A percentile compares a stretch with the other conserved stretches of the same genome.
These are phyloP conservation scores for Probosciger aterrimus DNA, from an alignment of 2,113 vertebrate species.

Conservation along the genomic window DNA sequence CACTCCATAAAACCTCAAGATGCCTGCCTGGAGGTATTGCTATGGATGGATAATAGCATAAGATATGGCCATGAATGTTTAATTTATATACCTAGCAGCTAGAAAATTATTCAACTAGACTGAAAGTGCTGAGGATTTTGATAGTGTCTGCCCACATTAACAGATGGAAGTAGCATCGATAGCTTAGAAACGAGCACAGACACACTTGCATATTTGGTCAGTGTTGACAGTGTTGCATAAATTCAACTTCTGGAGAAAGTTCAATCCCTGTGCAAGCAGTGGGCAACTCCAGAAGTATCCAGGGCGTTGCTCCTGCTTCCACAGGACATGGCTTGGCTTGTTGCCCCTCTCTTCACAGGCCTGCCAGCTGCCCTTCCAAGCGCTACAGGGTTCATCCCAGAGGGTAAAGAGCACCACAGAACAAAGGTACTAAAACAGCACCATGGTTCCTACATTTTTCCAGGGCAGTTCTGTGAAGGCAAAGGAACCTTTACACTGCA, in stretches of 20 bases:
- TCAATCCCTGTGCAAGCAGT: not conserved
- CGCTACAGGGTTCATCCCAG: not conserved
- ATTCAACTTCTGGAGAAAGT: not conserved
- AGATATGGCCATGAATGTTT: constrained; percentile 13
- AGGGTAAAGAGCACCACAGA: not conserved
- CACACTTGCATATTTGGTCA: not conserved
- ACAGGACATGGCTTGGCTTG: not conserved
- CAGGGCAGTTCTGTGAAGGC: not conserved
- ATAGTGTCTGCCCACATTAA: constrained; percentile 29
- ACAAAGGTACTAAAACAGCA: not conserved
- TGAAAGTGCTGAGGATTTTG: constrained; percentile 40
- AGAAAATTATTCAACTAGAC: constrained; percentile 52
- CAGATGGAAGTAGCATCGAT: constrained; percentile 15
- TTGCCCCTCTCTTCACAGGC: not conserved
- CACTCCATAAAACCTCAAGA: constrained; percentile 5
- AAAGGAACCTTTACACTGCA: not conserved
- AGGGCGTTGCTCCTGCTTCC: not conserved
- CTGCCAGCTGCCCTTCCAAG: not conserved
- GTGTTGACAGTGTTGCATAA: not conserved
- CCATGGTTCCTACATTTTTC: not conserved
- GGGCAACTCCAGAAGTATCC: not conserved
- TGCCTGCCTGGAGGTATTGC: not conserved
- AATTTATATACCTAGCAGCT: constrained; percentile 46
- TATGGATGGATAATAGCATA: constrained; percentile 8
- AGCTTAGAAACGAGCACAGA: not conserved